phyloP scores from a whole-genome alignment of 2,888 invertebrate species.

The Parascotia fuliginaria region DNA sequence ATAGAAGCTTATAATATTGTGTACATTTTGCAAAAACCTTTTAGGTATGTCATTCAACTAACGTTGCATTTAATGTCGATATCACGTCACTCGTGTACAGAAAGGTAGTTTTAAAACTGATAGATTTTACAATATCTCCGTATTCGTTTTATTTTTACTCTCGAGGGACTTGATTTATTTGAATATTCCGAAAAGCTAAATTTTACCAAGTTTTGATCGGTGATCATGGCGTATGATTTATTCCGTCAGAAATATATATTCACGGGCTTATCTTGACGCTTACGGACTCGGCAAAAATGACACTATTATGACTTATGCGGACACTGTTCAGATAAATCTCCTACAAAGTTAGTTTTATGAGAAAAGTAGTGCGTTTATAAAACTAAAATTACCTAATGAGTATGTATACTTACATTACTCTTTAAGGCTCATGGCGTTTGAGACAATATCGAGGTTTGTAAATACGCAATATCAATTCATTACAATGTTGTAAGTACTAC shows the following conservation, averaged over 20 bases:
- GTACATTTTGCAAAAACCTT: too few relatives aligned
- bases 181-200: conserved; percentile 68
- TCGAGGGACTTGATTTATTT: conserved; percentile 64
- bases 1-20: too few relatives aligned
- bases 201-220: conserved; percentile 70
- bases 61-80: conserved; percentile 17
- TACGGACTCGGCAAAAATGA: conserved; percentile 51
- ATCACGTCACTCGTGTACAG: conserved; percentile 15
- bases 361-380: too few relatives aligned
- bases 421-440: too few relatives aligned
- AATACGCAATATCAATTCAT: too few relatives aligned
- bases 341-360: too few relatives aligned
- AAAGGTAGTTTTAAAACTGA: conserved; percentile 45
- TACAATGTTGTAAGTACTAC: too few relatives aligned
- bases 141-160: conserved; percentile 69
- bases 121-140: conserved; percentile 57
- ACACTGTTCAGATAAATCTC: conserved; percentile 52
- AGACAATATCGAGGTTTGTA: too few relatives aligned
- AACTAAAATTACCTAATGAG: too few relatives aligned
- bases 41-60: too few relatives aligned
- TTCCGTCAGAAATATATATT: conserved; percentile 57
- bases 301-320: conserved; percentile 57
- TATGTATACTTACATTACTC: too few relatives aligned
- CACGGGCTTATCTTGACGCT: conserved; percentile 32
- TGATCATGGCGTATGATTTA: conserved; percentile 70